Percentiles rank a stretch among this genome's conserved stretches.
These are phyloP conservation scores for Chrysaora quinquecirrha DNA, from an alignment of 30 jellyfish, hydroid and myxozoan species.

Conservation along the genomic window DNA sequence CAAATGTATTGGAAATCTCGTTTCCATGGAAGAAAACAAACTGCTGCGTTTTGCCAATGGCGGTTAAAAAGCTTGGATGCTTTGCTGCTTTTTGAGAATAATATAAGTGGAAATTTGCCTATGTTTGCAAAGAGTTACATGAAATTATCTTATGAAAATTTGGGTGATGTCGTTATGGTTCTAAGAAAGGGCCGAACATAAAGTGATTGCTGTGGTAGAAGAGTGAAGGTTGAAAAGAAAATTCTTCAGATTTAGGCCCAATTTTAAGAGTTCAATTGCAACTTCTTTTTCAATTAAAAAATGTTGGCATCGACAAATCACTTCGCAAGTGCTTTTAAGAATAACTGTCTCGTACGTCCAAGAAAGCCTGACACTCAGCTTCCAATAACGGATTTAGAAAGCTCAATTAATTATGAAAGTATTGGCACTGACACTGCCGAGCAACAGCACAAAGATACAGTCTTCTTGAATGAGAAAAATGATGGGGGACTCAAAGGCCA, in stretches of 20 bases:
- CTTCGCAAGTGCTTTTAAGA: constrained; percentile 55
- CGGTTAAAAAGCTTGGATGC: constrained; percentile 19
- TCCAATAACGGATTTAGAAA: constrained; percentile 55
- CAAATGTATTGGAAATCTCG: no score
- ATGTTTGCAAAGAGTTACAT: no score
- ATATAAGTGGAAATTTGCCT: no score
- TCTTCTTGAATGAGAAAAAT: background rate
- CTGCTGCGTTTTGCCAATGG: no score
- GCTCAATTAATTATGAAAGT: background rate
- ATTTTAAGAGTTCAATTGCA: no score
- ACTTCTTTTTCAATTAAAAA: no score
- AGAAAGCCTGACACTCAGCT: constrained; percentile 78
- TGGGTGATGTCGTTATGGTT: no score
- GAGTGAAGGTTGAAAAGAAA: no score
- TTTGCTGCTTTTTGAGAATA: background rate
- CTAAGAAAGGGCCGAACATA: no score
- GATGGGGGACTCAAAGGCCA: background rate
- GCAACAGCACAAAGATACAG: background rate
- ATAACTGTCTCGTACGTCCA: constrained; percentile 75
- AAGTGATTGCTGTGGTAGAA: no score
- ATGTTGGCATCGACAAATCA: constrained; percentile 35
- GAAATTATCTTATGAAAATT: no score
- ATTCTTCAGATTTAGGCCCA: no score
- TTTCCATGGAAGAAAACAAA: constrained; percentile 69
- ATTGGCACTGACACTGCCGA: background rate